Evolutionary conservation across 2,113 vertebrate species (phyloP), one percentile per base, ranked within the genome.

Genomic region (Rhea pennata): DNA sequence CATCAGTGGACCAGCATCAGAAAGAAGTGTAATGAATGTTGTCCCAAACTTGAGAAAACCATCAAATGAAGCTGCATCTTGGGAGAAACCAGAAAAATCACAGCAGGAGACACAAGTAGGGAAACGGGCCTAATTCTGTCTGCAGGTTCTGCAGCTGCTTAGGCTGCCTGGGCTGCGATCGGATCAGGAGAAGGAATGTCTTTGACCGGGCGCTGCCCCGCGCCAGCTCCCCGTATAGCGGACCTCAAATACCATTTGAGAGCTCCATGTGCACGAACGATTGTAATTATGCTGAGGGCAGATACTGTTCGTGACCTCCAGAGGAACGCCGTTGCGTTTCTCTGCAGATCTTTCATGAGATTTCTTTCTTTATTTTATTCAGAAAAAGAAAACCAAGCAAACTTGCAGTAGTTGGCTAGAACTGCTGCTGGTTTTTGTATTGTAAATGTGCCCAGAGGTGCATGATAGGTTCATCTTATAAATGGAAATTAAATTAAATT

Each of bases 401-500:
- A 96, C 76, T 93, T 87, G 36, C 39, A 73, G 71, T 72, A 91
- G 75, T 33, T 79, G 66, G 33, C 84, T 95, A 16, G 42, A 92
- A 81, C 33, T 59, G 76, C 70, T 95, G 69, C 84, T 92, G 44
- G 0, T 65, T 95, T 86, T 94, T 92, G 66, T 85, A 70, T 95
- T 87, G 72, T 94, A 81, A 87, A 69, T 95, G 69, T 93, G 96
- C 97, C 97, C 92, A 92, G 92, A 94, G 96, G 92, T 96, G 78
- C 74, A 96, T 85, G 92, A 92, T 95, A 91, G 81, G 92, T 95
- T 84, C 77, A 76, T 95, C 88, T 96, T 97, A 96, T 92, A 97
- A 97, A 97, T 97, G 96, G 95, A 96, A 97, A 93, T 93, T n/a
- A 93, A 96, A 97, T 97, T 94, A 88, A 88, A 96, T 97, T 95